These are phyloP conservation scores for Numida meleagris DNA, from an alignment of 2,113 vertebrate genomes.

Conservation along the genomic window DNA sequence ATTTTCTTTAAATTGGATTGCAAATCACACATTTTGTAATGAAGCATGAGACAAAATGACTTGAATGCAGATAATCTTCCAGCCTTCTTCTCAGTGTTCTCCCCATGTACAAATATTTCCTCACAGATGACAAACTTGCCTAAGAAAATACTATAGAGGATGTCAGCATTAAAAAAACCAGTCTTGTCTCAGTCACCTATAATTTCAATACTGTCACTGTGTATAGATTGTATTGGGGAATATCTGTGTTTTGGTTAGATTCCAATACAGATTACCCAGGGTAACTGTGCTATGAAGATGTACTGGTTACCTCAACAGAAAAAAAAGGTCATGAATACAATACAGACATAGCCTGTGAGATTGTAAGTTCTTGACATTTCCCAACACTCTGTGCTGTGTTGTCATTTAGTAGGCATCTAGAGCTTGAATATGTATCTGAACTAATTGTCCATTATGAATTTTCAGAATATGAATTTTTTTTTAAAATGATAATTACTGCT, in stretches of 20 bases:
- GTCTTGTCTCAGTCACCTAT: neutral
- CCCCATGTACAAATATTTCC: neutral
- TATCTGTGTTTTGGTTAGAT: neutral
- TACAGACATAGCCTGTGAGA: neutral
- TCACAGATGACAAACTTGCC: neutral
- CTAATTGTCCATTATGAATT: neutral
- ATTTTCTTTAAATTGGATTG: conserved; percentile 44
- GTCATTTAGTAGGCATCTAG: neutral
- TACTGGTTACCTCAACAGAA: neutral
- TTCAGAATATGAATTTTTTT: neutral
- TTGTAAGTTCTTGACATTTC: neutral
- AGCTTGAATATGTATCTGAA: neutral
- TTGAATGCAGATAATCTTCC: conserved; percentile 22
- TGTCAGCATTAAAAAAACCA: neutral
- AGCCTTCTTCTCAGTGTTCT: neutral
- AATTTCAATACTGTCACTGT: neutral
- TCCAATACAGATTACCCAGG: neutral
- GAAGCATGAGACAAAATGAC: conserved; percentile 8
- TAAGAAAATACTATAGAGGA: neutral
- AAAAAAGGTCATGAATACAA: neutral
- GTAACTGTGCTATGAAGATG: neutral
- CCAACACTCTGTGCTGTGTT: neutral
- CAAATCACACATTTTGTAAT: conserved; percentile 30
- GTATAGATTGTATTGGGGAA: neutral
- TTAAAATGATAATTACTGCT: neutral